phyloP scores from a whole-genome alignment of 2,888 invertebrate genomes.

The Asteroscopus sphinx region DNA sequence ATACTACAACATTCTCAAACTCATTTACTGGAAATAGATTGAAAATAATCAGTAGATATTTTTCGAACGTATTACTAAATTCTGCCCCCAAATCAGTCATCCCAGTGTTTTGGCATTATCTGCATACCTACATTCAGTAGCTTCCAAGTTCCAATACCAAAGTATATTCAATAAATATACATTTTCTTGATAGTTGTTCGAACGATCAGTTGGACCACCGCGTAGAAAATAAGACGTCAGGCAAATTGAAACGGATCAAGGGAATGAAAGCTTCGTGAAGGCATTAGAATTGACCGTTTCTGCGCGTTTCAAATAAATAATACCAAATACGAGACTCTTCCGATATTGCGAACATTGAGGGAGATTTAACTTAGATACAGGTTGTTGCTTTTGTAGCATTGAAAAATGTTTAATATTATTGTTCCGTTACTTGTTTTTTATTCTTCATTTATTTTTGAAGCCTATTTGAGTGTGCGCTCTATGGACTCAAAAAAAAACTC shows the following conservation, averaged over 20 bases:
- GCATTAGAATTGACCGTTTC: constrained; percentile 82
- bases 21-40: too few species aligned
- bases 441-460: too few species aligned
- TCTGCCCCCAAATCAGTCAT: too few species aligned
- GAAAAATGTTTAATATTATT: too few species aligned
- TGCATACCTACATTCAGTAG: too few species aligned
- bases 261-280: constrained; percentile 77
- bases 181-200: constrained; percentile 24
- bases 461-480: too few species aligned
- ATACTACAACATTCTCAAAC: too few species aligned
- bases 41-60: too few species aligned
- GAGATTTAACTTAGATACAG: constrained; percentile 63
- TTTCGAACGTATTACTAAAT: too few species aligned
- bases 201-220: constrained; percentile 76
- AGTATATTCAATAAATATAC: constrained; percentile 15
- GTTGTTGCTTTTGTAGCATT: constrained; percentile 48
- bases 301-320: constrained; percentile 81
- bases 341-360: constrained; percentile 70
- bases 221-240: constrained; percentile 85
- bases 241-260: constrained; percentile 84
- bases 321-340: constrained; percentile 73
- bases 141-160: constrained; percentile 2
- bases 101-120: too few species aligned
- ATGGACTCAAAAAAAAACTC: too few species aligned
- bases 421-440: too few species aligned